phyloP scores from a whole-genome alignment of 2,797 vertebrate genomes.

The Mionectes olivaceus region DNA sequence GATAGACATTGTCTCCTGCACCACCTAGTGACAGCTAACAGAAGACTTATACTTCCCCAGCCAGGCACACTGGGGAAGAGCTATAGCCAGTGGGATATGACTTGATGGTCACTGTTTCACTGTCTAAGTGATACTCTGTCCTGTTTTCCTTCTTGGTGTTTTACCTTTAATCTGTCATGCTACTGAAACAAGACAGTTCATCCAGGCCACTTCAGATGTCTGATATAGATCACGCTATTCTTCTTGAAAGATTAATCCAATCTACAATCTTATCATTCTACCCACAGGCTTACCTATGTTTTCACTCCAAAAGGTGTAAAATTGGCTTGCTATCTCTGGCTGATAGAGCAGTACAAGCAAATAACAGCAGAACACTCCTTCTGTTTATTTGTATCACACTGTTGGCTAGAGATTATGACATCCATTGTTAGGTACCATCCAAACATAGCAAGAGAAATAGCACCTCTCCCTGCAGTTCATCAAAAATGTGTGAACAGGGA shows the following conservation, averaged over 20 bases:
- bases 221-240: constrained; percentile 3
- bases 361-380: neutral
- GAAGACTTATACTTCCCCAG: neutral
- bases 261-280: constrained; percentile 27
- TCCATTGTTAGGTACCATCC: neutral
- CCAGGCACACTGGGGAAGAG: neutral
- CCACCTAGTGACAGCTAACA: accelerated
- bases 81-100: neutral
- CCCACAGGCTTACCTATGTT: neutral
- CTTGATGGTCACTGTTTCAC: neutral
- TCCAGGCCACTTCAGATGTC: constrained; percentile 16
- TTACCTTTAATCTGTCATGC: neutral
- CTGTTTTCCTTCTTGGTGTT: neutral
- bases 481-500: neutral
- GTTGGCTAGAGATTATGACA: constrained; percentile 38
- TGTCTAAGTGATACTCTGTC: neutral
- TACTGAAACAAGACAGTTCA: neutral
- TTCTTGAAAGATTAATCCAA: constrained; percentile 28
- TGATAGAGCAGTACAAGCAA: constrained; percentile 29
- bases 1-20: neutral
- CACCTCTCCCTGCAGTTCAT: neutral
- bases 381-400: constrained; percentile 39
- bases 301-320: constrained; percentile 42
- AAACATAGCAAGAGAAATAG: neutral
- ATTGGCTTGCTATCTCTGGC: constrained; percentile 21